Conservation (phyloP, 2,797 vertebrate species). For the Rhodeus uyekii region DNA sequence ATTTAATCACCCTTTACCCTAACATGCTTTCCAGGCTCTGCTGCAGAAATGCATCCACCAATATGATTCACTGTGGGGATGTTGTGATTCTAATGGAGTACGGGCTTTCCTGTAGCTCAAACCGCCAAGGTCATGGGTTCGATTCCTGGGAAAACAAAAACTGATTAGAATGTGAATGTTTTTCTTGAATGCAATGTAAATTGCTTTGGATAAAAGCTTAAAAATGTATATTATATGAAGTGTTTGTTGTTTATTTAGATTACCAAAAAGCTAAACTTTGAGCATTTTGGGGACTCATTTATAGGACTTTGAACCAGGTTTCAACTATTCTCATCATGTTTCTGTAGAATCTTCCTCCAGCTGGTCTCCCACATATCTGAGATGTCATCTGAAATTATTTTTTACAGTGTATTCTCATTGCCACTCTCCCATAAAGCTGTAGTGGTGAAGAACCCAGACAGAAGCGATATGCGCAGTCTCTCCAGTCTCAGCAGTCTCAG, state of each 20-base stretch:
- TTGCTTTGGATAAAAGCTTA: no score
- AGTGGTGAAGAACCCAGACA: neutral
- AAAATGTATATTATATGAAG: no score
- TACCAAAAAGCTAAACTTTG: neutral
- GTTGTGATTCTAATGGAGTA: neutral
- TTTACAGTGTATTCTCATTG: conserved; percentile 2
- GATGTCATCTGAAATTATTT: conserved; percentile 6
- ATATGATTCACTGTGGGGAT: neutral
- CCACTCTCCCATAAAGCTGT: neutral
- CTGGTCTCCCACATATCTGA: conserved; percentile 13
- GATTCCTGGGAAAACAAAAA: no score
- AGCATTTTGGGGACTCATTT: no score
- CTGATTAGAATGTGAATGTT: no score
- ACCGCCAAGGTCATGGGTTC: no score
- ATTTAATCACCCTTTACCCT: neutral
- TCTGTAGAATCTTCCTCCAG: neutral
- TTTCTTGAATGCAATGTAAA: no score
- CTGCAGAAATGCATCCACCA: neutral
- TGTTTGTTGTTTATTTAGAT: neutral
- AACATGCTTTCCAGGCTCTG: neutral
- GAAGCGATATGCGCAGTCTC: no score
- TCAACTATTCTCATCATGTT: neutral
- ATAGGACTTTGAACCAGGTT: no score
- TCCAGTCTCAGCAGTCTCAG: no score
- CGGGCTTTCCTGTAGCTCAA: no score